A percentile compares a stretch with the other conserved stretches of the same genome.
Evolutionary conservation across 2,888 invertebrate species (phyloP).

Genomic region (Imbricaverruca yamaguchii): DNA sequence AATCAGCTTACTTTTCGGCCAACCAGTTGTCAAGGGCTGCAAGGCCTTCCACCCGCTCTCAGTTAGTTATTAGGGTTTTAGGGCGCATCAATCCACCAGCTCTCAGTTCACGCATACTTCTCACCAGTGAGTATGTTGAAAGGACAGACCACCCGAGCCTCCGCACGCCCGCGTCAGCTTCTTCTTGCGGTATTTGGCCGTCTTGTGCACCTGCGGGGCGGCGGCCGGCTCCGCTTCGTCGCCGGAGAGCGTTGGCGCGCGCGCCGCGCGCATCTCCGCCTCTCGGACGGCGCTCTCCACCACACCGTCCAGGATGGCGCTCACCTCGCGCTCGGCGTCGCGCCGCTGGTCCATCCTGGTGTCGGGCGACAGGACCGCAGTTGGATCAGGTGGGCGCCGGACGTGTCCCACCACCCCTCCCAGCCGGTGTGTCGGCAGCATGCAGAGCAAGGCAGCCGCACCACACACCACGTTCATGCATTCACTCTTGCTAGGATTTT

Average conservation of each 20-base stretch:
- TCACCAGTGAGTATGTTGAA: not conserved
- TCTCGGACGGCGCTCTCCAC: not conserved
- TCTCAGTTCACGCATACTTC: not conserved
- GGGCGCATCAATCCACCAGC: too few relatives aligned
- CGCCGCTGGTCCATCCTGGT: slow-evolving; percentile 10
- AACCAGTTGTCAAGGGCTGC: too few relatives aligned
- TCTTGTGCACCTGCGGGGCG: not conserved
- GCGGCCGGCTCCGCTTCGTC: not conserved
- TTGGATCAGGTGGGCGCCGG: not conserved
- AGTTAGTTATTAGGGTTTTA: too few relatives aligned
- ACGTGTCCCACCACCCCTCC: too few relatives aligned
- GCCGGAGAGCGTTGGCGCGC: not conserved
- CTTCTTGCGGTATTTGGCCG: not conserved
- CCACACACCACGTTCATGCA: not conserved
- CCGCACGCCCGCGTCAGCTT: not conserved
- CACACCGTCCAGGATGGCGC: not conserved
- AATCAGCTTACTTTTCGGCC: too few relatives aligned
- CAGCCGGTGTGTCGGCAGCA: not conserved
- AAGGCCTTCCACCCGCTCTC: too few relatives aligned
- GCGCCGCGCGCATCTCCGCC: not conserved
- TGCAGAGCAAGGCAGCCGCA: not conserved
- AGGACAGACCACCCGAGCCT: not conserved
- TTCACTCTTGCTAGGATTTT: too few relatives aligned
- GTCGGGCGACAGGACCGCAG: too few relatives aligned
- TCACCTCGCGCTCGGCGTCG: not conserved